Evolutionary conservation across 2,113 vertebrate genomes (phyloP).

Genomic region (Trematomus loennbergii): DNA sequence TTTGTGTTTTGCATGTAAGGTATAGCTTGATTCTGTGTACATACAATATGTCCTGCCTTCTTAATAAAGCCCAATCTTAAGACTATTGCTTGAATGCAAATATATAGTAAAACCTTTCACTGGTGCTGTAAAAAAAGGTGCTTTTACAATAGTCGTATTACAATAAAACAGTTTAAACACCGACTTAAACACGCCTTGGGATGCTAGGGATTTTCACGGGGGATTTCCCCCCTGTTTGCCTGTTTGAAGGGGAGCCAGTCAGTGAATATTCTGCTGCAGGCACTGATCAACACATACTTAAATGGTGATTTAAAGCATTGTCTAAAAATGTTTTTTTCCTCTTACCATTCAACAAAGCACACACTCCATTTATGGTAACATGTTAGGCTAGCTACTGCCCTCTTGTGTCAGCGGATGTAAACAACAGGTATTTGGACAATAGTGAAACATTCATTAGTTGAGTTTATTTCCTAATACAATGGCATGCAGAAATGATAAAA

Average conservation of each 20-base stretch:
- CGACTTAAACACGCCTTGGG: background rate
- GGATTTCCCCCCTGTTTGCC: background rate
- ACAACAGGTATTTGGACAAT: background rate
- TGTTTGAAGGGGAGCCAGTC: background rate
- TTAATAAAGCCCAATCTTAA: too few species aligned
- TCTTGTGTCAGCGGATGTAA: slow-evolving; percentile 38
- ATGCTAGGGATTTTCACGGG: background rate
- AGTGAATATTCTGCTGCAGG: background rate
- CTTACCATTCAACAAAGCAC: background rate
- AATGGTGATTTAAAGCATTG: too few species aligned
- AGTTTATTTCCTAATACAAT: background rate
- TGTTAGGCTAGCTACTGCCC: slow-evolving; percentile 51
- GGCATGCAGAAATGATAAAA: background rate
- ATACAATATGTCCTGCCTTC: background rate
- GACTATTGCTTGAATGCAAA: too few species aligned
- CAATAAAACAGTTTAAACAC: background rate
- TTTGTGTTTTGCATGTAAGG: background rate
- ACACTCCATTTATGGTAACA: background rate
- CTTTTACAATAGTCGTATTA: background rate
- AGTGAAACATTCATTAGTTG: background rate
- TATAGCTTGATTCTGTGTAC: background rate
- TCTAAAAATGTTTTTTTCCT: background rate
- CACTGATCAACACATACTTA: background rate
- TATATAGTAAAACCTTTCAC: too few species aligned
- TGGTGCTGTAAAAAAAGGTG: background rate